Percentiles rank a stretch among this genome's conserved stretches.
Evolutionary conservation across 64 coral and sea anemone genomes (phyloP).

Genomic region (Platygyra sinensis): DNA sequence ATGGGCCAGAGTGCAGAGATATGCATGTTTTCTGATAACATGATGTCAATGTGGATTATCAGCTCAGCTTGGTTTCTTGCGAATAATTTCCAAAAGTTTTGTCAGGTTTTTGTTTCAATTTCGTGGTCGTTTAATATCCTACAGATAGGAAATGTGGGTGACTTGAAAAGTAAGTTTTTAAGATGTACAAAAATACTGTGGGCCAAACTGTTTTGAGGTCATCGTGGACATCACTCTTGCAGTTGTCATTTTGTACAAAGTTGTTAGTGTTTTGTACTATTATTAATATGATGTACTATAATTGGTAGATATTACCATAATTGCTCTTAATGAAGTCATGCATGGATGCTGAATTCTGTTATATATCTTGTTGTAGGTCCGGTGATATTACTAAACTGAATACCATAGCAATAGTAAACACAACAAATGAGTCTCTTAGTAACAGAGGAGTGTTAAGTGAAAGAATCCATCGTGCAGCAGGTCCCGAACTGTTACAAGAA

Average conservation of each 20-base stretch:
- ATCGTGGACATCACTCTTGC: no score
- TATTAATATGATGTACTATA: neutral
- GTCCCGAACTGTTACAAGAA: constrained; percentile 75
- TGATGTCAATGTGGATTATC: no score
- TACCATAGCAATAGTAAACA: constrained; percentile 88
- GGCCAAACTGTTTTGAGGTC: no score
- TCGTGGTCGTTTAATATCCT: no score
- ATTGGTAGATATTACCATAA: no score
- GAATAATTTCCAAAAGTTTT: no score
- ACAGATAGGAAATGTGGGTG: no score
- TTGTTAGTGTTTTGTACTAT: neutral
- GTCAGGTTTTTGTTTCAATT: no score
- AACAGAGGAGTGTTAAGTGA: constrained; percentile 71
- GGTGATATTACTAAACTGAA: constrained; percentile 89
- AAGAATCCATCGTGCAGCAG: constrained; percentile 78
- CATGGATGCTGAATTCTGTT: neutral
- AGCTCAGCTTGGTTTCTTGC: neutral
- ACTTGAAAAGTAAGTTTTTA: no score
- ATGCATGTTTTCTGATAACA: neutral
- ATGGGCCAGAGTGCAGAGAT: neutral
- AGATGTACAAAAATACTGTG: no score
- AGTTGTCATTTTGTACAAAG: no score
- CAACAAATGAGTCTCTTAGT: constrained; percentile 92
- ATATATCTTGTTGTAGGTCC: constrained; percentile 52
- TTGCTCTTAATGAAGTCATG: no score